Percentiles rank a stretch among this genome's conserved stretches.
Evolutionary conservation across 2,888 invertebrate genomes (phyloP).

Genomic region (Oligia strigilis): DNA sequence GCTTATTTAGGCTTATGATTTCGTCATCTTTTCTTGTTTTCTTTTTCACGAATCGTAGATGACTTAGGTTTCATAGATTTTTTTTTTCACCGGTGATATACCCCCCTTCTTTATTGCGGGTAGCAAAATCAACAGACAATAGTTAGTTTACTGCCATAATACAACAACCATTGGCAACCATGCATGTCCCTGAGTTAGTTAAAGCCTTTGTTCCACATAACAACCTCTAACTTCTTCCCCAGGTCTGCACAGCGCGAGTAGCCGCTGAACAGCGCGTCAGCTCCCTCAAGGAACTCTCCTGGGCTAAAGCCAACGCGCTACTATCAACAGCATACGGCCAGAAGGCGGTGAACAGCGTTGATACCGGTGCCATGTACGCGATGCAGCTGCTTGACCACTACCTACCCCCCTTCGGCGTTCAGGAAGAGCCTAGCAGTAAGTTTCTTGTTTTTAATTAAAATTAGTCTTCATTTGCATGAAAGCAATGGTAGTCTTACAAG

Average conservation of each 20-base stretch:
- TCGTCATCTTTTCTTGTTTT: background rate
- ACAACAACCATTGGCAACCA: background rate
- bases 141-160: background rate
- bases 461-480: background rate
- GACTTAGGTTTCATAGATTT: background rate
- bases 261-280: conserved; percentile 91
- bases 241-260: conserved; percentile 87
- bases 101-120: background rate
- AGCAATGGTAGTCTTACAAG: background rate
- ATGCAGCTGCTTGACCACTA: conserved; percentile 94
- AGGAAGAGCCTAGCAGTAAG: conserved; percentile 89
- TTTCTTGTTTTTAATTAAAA: conserved; percentile 23
- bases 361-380: conserved; percentile 92
- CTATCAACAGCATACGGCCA: conserved; percentile 93
- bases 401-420: conserved; percentile 89
- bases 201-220: background rate
- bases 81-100: background rate
- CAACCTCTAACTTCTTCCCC: conserved; percentile 53
- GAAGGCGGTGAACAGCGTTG: conserved; percentile 92
- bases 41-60: background rate
- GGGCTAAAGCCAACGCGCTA: conserved; percentile 93
- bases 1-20: background rate
- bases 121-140: background rate
- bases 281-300: conserved; percentile 92
- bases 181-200: too few species aligned